Conservation (phyloP, 2,888 invertebrate species). For the Drosophila mettleri region DNA sequence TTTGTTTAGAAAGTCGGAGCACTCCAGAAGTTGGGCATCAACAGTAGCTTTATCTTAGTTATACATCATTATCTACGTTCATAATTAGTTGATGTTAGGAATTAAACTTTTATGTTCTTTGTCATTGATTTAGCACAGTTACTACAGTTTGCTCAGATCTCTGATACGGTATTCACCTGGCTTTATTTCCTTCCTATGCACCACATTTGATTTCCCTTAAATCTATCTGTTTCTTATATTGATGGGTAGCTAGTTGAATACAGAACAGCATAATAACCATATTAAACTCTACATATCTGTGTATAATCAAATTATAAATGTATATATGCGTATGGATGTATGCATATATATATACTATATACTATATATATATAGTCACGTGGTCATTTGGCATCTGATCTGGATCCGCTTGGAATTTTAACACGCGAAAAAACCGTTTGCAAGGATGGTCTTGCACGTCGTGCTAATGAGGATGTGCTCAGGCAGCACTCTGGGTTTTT, state of each 20-base stretch:
- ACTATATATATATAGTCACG: constrained; percentile 87
- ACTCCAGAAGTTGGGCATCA: constrained; percentile 16
- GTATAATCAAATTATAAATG: constrained; percentile 31
- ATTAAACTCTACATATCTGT: constrained; percentile 37
- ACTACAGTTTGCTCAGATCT: constrained; percentile 8
- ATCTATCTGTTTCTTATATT: constrained; percentile 14
- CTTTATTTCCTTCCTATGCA: constrained; percentile 37
- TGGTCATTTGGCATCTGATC: constrained; percentile 92
- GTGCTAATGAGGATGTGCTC: constrained; percentile 85
- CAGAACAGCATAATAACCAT: constrained; percentile 40
- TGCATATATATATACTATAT: constrained; percentile 30
- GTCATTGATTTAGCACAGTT: constrained; percentile 30
- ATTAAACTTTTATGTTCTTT: constrained; percentile 8
- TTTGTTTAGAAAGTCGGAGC: constrained; percentile 21
- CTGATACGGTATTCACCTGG: constrained; percentile 13
- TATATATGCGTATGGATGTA: constrained; percentile 23
- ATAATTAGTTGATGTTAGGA: constrained; percentile 19
- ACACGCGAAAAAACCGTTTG: constrained; percentile 83
- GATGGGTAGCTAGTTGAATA: constrained; percentile 42
- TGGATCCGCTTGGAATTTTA: constrained; percentile 91
- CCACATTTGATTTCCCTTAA: constrained; percentile 36
- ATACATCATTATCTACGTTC: constrained; percentile 6
- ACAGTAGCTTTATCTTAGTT: constrained; percentile 24
- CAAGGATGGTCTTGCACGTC: constrained; percentile 85
- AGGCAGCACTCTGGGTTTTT: constrained; percentile 85